Evolutionary conservation across 1,140 invertebrate species (phyloP), one percentile per base, ranked within the genome.

Genomic region (Whitmania pigra): DNA sequence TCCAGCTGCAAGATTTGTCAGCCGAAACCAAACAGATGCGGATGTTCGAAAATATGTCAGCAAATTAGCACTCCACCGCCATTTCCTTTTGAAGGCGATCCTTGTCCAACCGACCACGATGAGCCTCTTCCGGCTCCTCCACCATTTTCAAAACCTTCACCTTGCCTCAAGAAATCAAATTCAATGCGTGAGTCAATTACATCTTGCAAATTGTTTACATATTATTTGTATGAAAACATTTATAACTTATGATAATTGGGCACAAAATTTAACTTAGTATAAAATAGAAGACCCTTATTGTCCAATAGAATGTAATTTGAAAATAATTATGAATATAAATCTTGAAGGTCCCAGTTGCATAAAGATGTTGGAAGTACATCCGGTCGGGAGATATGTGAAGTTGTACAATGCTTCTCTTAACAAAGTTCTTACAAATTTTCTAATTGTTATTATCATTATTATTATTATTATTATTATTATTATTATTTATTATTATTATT

Each of bases 351-450:
- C 57, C 22, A 63, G 57, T 17, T 63, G 57, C 29, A 22, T 63
- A 31, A 63, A 63, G 15, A 63, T 63, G 57, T 63, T 63, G 15
- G 57, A 63, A 63, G 57, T 63, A 7, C 57, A 63, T 63, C 57
- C 57, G 9, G 57, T 63, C 11, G 57, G 57, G 22, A 63, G 57
- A 63, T 63, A 63, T 31, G 57, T 63, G 22, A 63, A 63, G 18
- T 7, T 63, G 18, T 63, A 25, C 57, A 63, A 63, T 31, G 29
- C 22, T 31, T 63, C 57, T 22, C 57, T 63, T 63, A 63, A 63
- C 15, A 63, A 63, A 18, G 57, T 63, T 2, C 31, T n/a, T n/a
- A n/a, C n/a, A n/a, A n/a, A n/a, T n/a, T n/a, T n/a, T n/a, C n/a
- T n/a, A n/a, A n/a, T n/a, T n/a, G n/a, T n/a, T n/a, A n/a, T n/a